A percentile compares a stretch with the other conserved stretches of the same genome.
Evolutionary conservation across 2,888 invertebrate genomes (phyloP).

Genomic region (Drosophila antonietae): DNA sequence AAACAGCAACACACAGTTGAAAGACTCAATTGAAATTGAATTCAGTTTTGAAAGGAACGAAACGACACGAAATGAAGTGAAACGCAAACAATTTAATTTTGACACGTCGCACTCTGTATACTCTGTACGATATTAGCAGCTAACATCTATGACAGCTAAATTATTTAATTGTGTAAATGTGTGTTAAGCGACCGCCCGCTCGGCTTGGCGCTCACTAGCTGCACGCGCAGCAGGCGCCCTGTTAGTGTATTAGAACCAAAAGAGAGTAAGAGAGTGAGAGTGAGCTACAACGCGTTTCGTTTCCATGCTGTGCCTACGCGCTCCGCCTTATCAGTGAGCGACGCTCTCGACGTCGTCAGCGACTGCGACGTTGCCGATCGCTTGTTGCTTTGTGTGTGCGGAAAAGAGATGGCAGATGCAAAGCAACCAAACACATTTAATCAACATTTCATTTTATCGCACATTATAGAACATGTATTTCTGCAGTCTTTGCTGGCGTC

Average conservation of each 20-base stretch:
- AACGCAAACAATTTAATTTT: slow-evolving; percentile 30
- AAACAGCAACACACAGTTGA: slow-evolving; percentile 38
- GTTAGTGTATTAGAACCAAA: slow-evolving; percentile 19
- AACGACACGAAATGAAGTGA: slow-evolving; percentile 47
- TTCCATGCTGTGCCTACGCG: slow-evolving; percentile 38
- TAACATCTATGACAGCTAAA: not conserved
- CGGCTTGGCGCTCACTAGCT: not conserved
- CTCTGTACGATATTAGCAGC: slow-evolving; percentile 18
- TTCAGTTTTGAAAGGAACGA: slow-evolving; percentile 55
- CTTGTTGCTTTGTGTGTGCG: slow-evolving; percentile 25
- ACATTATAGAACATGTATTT: slow-evolving; percentile 35
- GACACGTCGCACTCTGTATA: slow-evolving; percentile 39
- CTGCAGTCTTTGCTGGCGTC: slow-evolving; percentile 8
- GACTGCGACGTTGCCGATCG: slow-evolving; percentile 43
- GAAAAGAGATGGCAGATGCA: slow-evolving; percentile 28
- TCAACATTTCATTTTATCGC: slow-evolving; percentile 40
- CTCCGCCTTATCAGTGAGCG: slow-evolving; percentile 62
- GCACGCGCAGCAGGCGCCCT: not conserved
- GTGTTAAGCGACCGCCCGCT: slow-evolving; percentile 7
- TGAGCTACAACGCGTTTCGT: slow-evolving; percentile 37
- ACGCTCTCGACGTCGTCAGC: slow-evolving; percentile 29
- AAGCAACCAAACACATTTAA: slow-evolving; percentile 26
- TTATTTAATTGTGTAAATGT: slow-evolving; percentile 10
- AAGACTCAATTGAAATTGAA: slow-evolving; percentile 55
- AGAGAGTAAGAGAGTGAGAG: slow-evolving; percentile 2